These are phyloP conservation scores for Eueides isabella DNA, from an alignment of 1,140 invertebrate species.

Conservation along the genomic window DNA sequence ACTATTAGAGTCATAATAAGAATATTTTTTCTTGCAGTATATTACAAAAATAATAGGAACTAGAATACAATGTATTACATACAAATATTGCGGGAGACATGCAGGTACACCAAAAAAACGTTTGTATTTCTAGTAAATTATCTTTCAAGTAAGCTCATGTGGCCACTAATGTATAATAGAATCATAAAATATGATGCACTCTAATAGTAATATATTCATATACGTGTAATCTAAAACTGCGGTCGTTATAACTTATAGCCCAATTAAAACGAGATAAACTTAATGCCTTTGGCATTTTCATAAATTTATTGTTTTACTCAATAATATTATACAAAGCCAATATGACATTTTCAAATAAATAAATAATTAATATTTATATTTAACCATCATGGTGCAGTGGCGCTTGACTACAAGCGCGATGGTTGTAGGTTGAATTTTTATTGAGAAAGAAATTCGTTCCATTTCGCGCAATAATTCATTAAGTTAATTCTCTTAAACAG, in stretches of 20 bases:
- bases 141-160: not conserved
- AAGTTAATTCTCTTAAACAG: too few species aligned
- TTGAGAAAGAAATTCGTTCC: too few species aligned
- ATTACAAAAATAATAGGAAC: too few species aligned
- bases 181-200: not conserved
- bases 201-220: not conserved
- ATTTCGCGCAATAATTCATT: too few species aligned
- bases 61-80: too few species aligned
- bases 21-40: too few species aligned
- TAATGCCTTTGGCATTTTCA: not conserved
- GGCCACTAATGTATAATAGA: not conserved
- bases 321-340: not conserved
- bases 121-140: not conserved
- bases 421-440: too few species aligned
- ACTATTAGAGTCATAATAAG: too few species aligned
- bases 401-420: too few species aligned
- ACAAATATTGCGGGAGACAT: too few species aligned
- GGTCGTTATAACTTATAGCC: not conserved
- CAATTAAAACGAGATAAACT: constrained; percentile 10
- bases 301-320: not conserved
- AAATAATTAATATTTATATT: not conserved
- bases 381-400: not conserved
- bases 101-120: too few species aligned
- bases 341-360: not conserved
- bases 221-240: not conserved